These are phyloP conservation scores for Holothuria leucospilota DNA, from an alignment of 53 echinoderm and acorn worm species.

Conservation along the genomic window DNA sequence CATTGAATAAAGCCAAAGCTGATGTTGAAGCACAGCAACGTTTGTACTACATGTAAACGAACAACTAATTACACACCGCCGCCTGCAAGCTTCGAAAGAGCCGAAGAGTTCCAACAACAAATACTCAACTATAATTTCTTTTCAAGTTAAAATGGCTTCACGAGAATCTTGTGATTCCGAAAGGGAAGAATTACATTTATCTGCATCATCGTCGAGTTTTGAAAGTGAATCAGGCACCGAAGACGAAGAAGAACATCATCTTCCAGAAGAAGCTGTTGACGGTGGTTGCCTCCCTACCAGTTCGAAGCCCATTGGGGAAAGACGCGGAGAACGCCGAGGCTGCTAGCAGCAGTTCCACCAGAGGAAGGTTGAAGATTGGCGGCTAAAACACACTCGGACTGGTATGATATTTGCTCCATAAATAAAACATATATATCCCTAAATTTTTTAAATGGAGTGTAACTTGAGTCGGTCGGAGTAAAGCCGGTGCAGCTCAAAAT, in stretches of 20 bases:
- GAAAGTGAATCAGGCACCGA: background rate
- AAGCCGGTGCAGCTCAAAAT: no score
- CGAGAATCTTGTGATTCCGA: constrained; percentile 12
- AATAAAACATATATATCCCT: background rate
- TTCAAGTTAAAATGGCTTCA: background rate
- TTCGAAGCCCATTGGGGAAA: background rate
- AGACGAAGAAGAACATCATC: background rate
- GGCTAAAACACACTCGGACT: background rate
- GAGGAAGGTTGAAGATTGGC: background rate
- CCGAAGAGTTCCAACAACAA: no score
- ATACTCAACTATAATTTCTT: no score
- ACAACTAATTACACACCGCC: no score
- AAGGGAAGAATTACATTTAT: constrained; percentile 11
- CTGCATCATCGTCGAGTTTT: constrained; percentile 2
- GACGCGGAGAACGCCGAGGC: background rate
- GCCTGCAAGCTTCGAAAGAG: no score
- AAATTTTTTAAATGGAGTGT: no score
- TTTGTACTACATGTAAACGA: no score
- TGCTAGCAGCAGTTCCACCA: background rate
- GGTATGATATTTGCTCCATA: background rate
- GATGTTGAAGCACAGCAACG: no score
- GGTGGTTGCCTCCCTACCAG: background rate
- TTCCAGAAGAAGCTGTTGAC: background rate
- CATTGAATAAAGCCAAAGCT: no score
- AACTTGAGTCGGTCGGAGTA: background rate